These are phyloP conservation scores for Stylophora pistillata DNA, from an alignment of 64 coral and sea anemone species.

Conservation along the genomic window DNA sequence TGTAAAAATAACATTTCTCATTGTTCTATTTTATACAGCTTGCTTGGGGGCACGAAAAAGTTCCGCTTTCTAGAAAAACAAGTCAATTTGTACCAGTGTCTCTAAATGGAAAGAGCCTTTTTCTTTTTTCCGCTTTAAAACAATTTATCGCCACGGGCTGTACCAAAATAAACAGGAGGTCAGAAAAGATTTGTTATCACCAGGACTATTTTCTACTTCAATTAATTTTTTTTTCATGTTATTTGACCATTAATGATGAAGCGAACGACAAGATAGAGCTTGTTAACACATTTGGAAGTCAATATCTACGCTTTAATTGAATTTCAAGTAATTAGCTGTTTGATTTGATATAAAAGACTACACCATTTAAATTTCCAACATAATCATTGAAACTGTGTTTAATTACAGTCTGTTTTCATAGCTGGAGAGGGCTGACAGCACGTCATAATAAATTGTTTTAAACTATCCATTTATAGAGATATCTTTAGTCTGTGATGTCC, in stretches of 20 bases:
- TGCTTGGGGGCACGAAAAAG: background rate
- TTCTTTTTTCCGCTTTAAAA: background rate
- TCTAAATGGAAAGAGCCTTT: background rate
- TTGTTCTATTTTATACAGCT: background rate
- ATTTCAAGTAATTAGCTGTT: background rate
- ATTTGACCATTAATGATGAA: too few species aligned
- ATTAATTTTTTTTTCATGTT: too few species aligned
- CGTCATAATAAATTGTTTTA: background rate
- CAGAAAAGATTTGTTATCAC: too few species aligned
- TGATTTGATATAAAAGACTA: background rate
- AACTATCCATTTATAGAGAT: background rate
- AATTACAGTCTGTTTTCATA: background rate
- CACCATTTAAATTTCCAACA: background rate
- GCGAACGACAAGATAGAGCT: background rate
- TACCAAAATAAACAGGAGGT: too few species aligned
- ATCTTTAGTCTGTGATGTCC: background rate
- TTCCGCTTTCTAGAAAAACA: constrained; percentile 26
- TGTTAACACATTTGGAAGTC: background rate
- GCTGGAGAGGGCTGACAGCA: background rate
- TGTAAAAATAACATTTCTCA: background rate
- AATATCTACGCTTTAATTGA: background rate
- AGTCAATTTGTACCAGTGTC: background rate
- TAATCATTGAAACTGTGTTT: background rate
- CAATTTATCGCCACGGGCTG: too few species aligned
- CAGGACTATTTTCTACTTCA: too few species aligned